A percentile compares a stretch with the other conserved stretches of the same genome.
phyloP scores from a whole-genome alignment of 2,113 vertebrate species.

The Pteruthius melanotis region DNA sequence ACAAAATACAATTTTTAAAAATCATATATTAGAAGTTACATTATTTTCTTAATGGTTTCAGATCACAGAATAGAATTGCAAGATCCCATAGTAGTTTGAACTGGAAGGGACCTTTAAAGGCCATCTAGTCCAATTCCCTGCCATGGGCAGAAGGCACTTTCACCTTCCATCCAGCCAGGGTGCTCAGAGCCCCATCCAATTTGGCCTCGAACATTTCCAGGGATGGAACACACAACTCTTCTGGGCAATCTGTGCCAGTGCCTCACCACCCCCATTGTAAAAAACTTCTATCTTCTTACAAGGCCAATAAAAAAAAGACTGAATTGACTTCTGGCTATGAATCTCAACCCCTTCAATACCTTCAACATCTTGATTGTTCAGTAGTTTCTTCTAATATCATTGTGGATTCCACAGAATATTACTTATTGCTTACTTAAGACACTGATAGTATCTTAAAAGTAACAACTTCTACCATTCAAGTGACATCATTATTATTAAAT shows the following conservation, averaged over 20 bases:
- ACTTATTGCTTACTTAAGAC: not conserved
- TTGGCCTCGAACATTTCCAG: not conserved
- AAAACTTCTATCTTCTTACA: not conserved
- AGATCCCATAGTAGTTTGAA: not conserved
- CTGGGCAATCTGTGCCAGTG: not conserved
- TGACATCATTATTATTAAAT: not conserved
- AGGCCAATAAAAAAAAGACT: not conserved
- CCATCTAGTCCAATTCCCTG: not conserved
- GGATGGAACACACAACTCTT: not conserved
- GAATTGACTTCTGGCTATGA: not conserved
- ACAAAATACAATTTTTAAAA: not conserved
- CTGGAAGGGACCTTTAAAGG: not conserved
- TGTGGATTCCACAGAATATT: not conserved
- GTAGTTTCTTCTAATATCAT: not conserved
- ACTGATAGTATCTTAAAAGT: not conserved
- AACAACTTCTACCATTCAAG: not conserved
- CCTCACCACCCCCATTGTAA: not conserved
- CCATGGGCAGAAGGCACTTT: not conserved
- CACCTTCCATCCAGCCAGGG: not conserved
- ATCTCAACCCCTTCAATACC: not conserved
- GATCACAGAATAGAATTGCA: not conserved
- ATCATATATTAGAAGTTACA: not conserved
- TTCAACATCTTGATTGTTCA: not conserved
- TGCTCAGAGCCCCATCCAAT: not conserved
- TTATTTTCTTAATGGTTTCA: not conserved